A percentile compares a stretch with the other conserved stretches of the same genome.
Conservation (phyloP, 1,140 invertebrate genomes). For the Drosophila sulfurigaster region DNA sequence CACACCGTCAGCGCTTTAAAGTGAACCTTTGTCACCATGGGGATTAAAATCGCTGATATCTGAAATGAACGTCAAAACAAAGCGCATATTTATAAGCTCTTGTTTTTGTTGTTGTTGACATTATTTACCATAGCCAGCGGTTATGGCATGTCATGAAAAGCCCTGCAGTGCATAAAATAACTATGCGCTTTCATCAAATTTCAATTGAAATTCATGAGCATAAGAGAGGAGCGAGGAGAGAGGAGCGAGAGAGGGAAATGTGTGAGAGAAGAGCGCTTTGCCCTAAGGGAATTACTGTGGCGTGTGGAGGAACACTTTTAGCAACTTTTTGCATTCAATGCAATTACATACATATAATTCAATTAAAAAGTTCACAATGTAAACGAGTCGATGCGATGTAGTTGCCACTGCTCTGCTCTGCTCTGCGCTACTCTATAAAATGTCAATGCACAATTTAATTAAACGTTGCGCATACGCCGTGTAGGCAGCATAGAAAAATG, state of each 20-base stretch:
- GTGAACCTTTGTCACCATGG: neutral
- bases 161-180: conserved; percentile 2
- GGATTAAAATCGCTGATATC: conserved; percentile 7
- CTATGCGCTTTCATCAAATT: conserved; percentile 34
- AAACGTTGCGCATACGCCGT: conserved; percentile 58
- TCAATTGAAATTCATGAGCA: conserved; percentile 45
- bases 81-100: neutral
- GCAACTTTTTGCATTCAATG: conserved; percentile 60
- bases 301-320: conserved; percentile 39
- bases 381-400: conserved; percentile 22
- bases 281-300: neutral
- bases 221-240: neutral
- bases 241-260: neutral
- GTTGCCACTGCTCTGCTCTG: neutral
- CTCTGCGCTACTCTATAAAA: conserved; percentile 21
- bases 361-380: conserved; percentile 76
- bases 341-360: conserved; percentile 63
- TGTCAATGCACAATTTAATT: conserved; percentile 75
- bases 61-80: conserved; percentile 1
- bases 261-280: conserved; percentile 20
- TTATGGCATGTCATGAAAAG: neutral
- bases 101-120: conserved; percentile 7
- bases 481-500: conserved; percentile 34
- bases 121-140: conserved; percentile 1
- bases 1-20: neutral